Evolutionary conservation across 2,113 vertebrate species (phyloP).

Genomic region (Petroica traversi): DNA sequence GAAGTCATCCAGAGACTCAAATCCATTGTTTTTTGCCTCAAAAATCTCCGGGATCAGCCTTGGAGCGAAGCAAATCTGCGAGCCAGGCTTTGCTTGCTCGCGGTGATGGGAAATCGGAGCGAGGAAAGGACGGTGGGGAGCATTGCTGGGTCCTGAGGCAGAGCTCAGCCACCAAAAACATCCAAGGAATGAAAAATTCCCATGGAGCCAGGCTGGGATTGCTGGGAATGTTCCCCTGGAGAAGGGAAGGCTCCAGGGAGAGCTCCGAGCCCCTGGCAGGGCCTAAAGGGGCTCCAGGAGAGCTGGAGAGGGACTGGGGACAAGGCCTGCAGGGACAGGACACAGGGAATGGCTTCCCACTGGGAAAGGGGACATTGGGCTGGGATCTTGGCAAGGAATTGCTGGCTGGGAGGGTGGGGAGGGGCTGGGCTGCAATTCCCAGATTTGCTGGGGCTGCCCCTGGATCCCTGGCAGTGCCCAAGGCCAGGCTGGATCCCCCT

Average conservation of each 20-base stretch:
- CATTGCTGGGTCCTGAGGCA: accelerated
- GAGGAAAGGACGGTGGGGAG: background rate
- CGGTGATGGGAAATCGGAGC: background rate
- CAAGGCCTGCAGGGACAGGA: background rate
- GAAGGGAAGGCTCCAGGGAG: background rate
- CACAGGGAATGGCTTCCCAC: background rate
- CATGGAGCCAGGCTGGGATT: background rate
- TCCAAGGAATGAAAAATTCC: background rate
- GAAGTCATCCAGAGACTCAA: background rate
- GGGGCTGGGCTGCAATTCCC: background rate
- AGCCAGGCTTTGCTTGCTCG: background rate
- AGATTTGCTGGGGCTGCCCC: background rate
- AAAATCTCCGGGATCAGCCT: background rate
- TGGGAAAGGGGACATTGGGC: background rate
- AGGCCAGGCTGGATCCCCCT: accelerated
- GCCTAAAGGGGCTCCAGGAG: background rate
- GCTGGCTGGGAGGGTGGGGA: accelerated
- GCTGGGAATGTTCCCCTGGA: background rate
- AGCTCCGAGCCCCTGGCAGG: accelerated
- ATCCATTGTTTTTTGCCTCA: background rate
- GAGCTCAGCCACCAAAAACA: background rate
- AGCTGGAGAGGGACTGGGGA: background rate
- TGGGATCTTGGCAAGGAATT: background rate
- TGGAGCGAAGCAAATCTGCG: accelerated
- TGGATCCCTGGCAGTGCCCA: background rate